These are phyloP conservation scores for Lontra canadensis DNA, from an alignment of 2,113 vertebrate genomes.

Conservation along the genomic window DNA sequence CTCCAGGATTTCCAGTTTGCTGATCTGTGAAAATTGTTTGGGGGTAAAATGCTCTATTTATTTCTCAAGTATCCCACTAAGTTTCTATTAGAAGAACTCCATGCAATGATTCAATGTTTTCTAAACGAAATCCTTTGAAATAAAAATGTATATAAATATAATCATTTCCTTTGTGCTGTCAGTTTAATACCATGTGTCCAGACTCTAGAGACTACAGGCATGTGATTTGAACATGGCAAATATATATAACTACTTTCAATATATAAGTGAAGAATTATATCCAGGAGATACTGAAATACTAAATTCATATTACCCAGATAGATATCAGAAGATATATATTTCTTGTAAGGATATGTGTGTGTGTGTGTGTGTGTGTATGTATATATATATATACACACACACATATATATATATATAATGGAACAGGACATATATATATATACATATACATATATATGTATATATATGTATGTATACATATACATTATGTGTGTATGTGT, in stretches of 20 bases:
- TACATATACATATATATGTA: not conserved
- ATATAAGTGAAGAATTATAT: not conserved
- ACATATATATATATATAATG: not conserved
- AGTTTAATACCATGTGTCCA: not conserved
- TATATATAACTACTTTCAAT: conserved; percentile 7
- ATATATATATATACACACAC: too few species aligned
- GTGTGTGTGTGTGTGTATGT: too few species aligned
- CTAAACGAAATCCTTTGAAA: conserved; percentile 50
- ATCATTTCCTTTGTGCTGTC: not conserved
- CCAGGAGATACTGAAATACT: not conserved
- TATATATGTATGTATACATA: too few species aligned
- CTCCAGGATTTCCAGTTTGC: conserved; percentile 29
- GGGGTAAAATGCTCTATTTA: conserved; percentile 19
- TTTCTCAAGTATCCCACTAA: conserved; percentile 7
- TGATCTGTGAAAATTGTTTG: not conserved
- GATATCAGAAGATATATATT: not conserved
- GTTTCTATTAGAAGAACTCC: not conserved
- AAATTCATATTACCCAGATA: not conserved
- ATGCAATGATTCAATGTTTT: conserved; percentile 11
- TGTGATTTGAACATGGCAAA: not conserved
- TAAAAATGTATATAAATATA: not conserved
- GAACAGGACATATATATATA: too few species aligned
- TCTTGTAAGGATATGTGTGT: too few species aligned
- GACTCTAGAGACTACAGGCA: conserved; percentile 3
- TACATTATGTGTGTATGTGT: too few species aligned